These are phyloP conservation scores for Romanogobio albipinnatus DNA, from an alignment of 2,113 vertebrate genomes.

Conservation along the genomic window DNA sequence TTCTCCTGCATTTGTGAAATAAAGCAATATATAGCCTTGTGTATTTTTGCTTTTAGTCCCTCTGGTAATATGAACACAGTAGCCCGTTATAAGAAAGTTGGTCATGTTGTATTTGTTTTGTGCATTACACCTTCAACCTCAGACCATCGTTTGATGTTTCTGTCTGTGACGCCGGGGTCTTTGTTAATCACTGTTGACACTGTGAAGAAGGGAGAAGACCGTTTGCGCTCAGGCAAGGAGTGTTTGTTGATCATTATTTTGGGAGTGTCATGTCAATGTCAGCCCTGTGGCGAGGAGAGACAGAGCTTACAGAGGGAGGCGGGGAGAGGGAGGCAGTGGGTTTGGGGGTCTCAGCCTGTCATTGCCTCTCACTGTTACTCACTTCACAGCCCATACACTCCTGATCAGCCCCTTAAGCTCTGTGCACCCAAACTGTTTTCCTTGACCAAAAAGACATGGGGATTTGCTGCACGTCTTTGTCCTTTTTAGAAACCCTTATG, in stretches of 20 bases:
- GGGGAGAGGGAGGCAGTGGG: neutral
- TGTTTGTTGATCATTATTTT: slow-evolving; percentile 99
- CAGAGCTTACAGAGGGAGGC: slow-evolving; percentile 82
- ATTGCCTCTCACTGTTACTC: slow-evolving; percentile 59
- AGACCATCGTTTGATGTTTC: neutral
- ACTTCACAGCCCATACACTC: slow-evolving; percentile 43
- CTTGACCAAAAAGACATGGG: slow-evolving; percentile 17
- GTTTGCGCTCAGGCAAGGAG: slow-evolving; percentile 91
- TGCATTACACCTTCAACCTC: neutral
- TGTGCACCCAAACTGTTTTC: neutral
- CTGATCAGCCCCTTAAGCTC: slow-evolving; percentile 17
- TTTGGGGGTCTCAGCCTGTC: slow-evolving; percentile 56
- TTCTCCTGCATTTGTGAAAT: neutral
- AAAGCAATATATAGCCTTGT: neutral
- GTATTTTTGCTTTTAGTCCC: neutral
- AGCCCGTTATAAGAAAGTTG: neutral
- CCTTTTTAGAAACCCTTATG: slow-evolving; percentile 8
- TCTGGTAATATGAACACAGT: neutral
- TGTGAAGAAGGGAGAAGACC: slow-evolving; percentile 92
- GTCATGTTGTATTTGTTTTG: neutral
- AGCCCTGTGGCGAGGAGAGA: slow-evolving; percentile 91
- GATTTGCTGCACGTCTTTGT: slow-evolving; percentile 7
- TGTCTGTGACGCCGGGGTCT: slow-evolving; percentile 18
- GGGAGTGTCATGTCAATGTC: slow-evolving; percentile 97
- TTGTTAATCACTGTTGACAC: slow-evolving; percentile 90